phyloP scores from a whole-genome alignment of 1,140 invertebrate species.

The Frieseomelitta varia region DNA sequence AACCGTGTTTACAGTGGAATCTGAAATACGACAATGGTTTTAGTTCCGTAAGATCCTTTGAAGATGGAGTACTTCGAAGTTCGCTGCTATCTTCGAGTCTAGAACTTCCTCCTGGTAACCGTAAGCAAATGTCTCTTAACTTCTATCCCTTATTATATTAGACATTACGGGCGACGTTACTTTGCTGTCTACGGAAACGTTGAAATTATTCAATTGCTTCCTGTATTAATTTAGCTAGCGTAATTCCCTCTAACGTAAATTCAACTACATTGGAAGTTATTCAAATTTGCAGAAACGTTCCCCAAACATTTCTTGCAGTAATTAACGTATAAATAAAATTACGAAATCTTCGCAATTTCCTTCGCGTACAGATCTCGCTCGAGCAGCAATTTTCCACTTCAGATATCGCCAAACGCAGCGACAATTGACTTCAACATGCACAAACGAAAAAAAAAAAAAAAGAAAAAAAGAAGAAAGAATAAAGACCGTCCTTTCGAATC shows the following conservation, averaged over 20 bases:
- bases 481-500: background rate
- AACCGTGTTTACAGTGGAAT: background rate
- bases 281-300: background rate
- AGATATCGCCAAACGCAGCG: background rate
- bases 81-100: conserved; percentile 12
- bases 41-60: background rate
- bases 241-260: background rate
- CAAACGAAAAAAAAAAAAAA: background rate
- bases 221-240: background rate
- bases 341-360: too few relatives aligned
- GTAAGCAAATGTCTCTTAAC: background rate
- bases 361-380: background rate
- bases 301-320: too few relatives aligned
- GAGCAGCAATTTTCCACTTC: background rate
- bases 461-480: too few relatives aligned
- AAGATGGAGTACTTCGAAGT: background rate
- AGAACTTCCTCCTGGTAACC: conserved; percentile 10
- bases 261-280: background rate
- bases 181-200: background rate
- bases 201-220: background rate
- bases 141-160: background rate
- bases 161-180: too few relatives aligned
- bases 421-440: background rate
- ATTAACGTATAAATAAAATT: too few relatives aligned
- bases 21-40: background rate